These are phyloP conservation scores for Callopanchax toddi DNA, from an alignment of 2,113 vertebrate genomes.

Conservation along the genomic window DNA sequence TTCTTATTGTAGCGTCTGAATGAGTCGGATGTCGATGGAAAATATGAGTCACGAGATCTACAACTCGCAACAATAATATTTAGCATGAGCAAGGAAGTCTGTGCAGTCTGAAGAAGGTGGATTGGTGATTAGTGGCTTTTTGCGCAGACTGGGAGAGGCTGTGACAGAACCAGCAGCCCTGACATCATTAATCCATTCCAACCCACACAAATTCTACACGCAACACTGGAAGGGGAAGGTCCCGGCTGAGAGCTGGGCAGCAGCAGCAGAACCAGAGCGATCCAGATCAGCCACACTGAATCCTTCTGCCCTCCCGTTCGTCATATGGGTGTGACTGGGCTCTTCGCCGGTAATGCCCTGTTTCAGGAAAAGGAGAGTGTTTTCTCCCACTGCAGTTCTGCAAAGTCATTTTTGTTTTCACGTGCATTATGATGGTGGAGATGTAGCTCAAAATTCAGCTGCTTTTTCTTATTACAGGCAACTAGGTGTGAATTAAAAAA, in stretches of 20 bases:
- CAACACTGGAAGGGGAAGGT: conserved; percentile 55
- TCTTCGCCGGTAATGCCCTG: conserved; percentile 30
- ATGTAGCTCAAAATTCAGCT: conserved; percentile 16
- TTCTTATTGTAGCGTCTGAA: conserved; percentile 60
- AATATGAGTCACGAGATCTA: conserved; percentile 67
- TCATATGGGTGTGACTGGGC: conserved; percentile 44
- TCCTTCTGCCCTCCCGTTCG: conserved; percentile 8
- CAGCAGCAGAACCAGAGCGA: conserved; percentile 51
- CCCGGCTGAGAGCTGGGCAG: conserved; percentile 32
- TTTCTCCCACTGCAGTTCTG: conserved; percentile 22
- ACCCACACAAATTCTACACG: conserved; percentile 50
- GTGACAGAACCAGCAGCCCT: conserved; percentile 52
- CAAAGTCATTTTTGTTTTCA: conserved; percentile 2
- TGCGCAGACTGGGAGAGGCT: conserved; percentile 66
- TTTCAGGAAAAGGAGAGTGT: neutral
- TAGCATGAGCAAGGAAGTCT: conserved; percentile 36
- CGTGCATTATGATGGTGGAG: neutral
- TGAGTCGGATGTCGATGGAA: conserved; percentile 69
- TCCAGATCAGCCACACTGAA: conserved; percentile 47
- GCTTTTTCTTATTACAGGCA: neutral
- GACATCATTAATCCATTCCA: conserved; percentile 65
- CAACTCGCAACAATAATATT: conserved; percentile 71
- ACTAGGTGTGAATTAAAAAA: too few species aligned
- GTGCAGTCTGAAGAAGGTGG: conserved; percentile 39
- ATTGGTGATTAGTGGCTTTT: conserved; percentile 68